Evolutionary conservation across 2,888 invertebrate species (phyloP), one percentile per base, ranked within the genome.

Genomic region (Pristionchus entomophagus): DNA sequence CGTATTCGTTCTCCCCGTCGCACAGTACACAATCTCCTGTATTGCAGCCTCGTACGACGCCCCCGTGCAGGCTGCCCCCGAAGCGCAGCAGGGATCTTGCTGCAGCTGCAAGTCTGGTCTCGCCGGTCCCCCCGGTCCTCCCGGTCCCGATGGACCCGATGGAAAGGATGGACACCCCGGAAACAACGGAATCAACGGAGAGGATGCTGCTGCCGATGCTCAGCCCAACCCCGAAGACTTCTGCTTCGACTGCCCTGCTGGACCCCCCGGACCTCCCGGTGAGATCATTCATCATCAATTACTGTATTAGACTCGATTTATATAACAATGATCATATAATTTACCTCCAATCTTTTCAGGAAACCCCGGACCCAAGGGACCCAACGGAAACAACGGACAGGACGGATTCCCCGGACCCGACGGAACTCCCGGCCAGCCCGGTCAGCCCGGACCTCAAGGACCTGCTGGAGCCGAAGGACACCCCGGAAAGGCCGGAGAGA

Each of bases 231-330:
- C 83, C 87, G 90, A 84, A 90, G 91, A 89, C 89, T 85, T 85
- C 85, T 85, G 85, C 87, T 53, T 82, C 56, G 85, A 85, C 51
- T 85, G 87, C 65, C 86, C 91, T 69, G 87, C 90, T 85, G 91
- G 91, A 90, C 80, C 88, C 17, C 91, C 91, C 87, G 92, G 92
- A 88, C 86, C 89, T 35, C 91, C 89, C 86, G 92, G n/a, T n/a
- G n/a, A n/a, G n/a, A n/a, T n/a, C n/a, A n/a, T n/a, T n/a, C n/a
- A n/a, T n/a, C n/a, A n/a, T n/a, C n/a, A n/a, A 91, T 87, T n/a
- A n/a, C n/a, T n/a, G n/a, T n/a, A n/a, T n/a, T n/a, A n/a, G n/a
- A n/a, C n/a, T n/a, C n/a, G n/a, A n/a, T n/a, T n/a, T n/a, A n/a
- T n/a, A n/a, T n/a, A 87, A 86, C 35, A 88, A 88, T n/a, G n/a